Evolutionary conservation across 2,113 vertebrate species (phyloP).

Genomic region (Sterrhoptilus dennistouni): DNA sequence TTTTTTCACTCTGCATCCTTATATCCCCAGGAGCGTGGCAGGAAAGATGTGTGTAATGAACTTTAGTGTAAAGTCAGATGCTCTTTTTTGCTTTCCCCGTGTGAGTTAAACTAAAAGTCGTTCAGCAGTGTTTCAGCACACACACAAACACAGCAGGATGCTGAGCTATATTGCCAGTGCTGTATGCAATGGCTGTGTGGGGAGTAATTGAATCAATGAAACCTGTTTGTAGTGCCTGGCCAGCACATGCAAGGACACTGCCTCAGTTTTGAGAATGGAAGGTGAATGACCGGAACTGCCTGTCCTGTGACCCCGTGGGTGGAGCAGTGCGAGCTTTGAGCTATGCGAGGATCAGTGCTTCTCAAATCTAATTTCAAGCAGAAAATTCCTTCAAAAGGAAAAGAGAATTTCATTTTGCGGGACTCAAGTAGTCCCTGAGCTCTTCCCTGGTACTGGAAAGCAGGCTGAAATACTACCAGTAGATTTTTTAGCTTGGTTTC

Average conservation of each 20-base stretch:
- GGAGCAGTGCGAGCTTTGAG: neutral
- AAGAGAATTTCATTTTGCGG: slow-evolving; percentile 36
- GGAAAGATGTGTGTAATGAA: neutral
- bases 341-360: neutral
- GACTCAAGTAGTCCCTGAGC: slow-evolving; percentile 44
- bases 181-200: neutral
- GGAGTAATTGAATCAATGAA: neutral
- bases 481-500: slow-evolving; percentile 63
- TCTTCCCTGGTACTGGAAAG: slow-evolving; percentile 32
- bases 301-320: neutral
- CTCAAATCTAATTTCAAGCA: slow-evolving; percentile 8
- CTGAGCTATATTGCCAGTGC: neutral
- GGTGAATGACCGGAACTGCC: neutral
- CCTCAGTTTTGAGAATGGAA: neutral
- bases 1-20: neutral
- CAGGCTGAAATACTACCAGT: slow-evolving; percentile 40
- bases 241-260: neutral
- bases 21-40: neutral
- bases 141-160: neutral
- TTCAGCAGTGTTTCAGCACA: neutral
- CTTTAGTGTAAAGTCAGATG: neutral
- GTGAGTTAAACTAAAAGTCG: neutral
- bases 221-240: neutral
- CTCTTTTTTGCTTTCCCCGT: neutral
- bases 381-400: slow-evolving; percentile 33